These are phyloP conservation scores for Psittacus erithacus DNA, from an alignment of 2,113 vertebrate genomes.

Conservation along the genomic window DNA sequence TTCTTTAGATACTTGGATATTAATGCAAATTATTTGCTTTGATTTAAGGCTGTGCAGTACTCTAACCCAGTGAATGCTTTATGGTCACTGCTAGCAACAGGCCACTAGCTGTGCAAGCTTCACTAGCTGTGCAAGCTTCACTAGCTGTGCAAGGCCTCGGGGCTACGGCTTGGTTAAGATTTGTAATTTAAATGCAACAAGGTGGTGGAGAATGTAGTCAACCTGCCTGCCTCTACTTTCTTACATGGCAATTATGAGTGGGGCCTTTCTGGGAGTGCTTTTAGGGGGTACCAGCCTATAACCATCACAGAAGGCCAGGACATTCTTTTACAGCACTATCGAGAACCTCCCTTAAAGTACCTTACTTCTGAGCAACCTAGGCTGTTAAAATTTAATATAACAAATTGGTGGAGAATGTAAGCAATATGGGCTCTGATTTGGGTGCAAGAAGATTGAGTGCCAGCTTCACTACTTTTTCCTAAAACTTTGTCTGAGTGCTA, in stretches of 20 bases:
- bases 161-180: not conserved
- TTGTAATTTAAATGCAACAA: not conserved
- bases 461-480: not conserved
- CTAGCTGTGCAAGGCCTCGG: not conserved
- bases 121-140: not conserved
- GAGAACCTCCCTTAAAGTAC: not conserved
- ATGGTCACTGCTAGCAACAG: not conserved
- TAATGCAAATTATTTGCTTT: not conserved
- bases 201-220: not conserved
- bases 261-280: not conserved
- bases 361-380: not conserved
- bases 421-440: not conserved
- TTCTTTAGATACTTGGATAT: not conserved
- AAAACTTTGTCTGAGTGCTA: not conserved
- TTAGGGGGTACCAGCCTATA: not conserved
- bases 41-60: not conserved
- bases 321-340: not conserved
- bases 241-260: not conserved
- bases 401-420: not conserved
- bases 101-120: not conserved
- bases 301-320: accelerated
- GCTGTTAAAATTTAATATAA: not conserved
- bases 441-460: not conserved
- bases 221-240: not conserved
- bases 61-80: not conserved